Evolutionary conservation across 2,797 vertebrate genomes (phyloP), one percentile per base, ranked within the genome.

Genomic region (Cuculus canorus): DNA sequence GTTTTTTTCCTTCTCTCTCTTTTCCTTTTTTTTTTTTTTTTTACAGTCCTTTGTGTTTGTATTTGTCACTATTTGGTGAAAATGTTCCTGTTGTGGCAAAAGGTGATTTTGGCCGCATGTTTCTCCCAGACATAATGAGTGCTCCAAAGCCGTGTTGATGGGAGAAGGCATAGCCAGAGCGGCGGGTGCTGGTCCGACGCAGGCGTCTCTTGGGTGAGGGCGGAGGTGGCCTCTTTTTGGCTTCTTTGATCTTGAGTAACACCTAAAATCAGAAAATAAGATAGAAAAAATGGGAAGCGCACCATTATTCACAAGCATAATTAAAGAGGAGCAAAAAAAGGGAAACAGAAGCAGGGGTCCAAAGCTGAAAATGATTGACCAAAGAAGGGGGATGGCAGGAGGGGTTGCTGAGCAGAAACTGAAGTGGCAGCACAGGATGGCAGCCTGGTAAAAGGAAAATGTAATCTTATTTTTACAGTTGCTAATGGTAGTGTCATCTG

Each of bases 141-240:
- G 98, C 98, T 6, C 99, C 99, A 8, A 99, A 99, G 77, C 99
- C 99, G 1, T 98, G 97, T 43, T 98, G 94, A 76, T 99, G 99
- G 32, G 99, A 99, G 98, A 99, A 99, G n/a, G 99, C 99, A 6
- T 99, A 99, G 84, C 98, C 98, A 0, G 99, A 99, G 28, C 98
- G 98, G 2, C 98, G 98, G 14, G 98, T 98, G 95, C 98, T 98
- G 93, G 98, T 64, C 2, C 97, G 97, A 30, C 97, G 97, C 53
- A 88, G 4, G 8, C 56, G 97, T 19, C 81, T 68, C 64, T 89
- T 97, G 56, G 82, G 93, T 17, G 97, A 94, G 1, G 94, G 84
- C 0, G 98, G 97, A 18, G 91, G 95, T 1, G 98, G 98, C 21
- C 96, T 65, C 10, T 96, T 97, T 96, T 98, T 98, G 75, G 97